Conservation (phyloP, 2,888 invertebrate species). For the Agrochola lota region DNA sequence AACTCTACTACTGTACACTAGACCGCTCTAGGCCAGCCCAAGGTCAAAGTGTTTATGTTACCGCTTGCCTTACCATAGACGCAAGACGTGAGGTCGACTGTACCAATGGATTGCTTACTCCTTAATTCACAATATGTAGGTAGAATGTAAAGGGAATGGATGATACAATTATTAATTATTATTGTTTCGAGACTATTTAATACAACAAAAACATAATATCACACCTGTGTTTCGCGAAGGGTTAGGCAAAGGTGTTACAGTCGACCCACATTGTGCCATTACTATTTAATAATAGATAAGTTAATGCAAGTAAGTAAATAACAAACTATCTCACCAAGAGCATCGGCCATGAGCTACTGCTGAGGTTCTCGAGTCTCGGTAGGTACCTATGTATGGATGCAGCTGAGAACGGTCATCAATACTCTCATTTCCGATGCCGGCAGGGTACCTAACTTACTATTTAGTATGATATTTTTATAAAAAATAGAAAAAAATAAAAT, state of each 20-base stretch:
- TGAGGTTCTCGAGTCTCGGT: neutral
- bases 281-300: too few relatives aligned
- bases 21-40: neutral
- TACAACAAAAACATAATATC: neutral
- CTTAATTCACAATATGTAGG: neutral
- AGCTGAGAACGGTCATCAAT: neutral
- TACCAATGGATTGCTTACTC: neutral
- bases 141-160: neutral
- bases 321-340: neutral
- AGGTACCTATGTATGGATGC: too few relatives aligned
- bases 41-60: neutral
- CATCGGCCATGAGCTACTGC: neutral
- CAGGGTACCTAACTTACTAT: neutral
- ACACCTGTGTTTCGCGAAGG: neutral
- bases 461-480: neutral
- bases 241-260: neutral
- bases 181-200: neutral
- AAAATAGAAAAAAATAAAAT: neutral
- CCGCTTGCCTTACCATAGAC: neutral
- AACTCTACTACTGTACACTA: neutral
- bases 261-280: neutral
- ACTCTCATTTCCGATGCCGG: neutral
- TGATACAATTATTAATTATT: too few relatives aligned
- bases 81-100: constrained; percentile 1
- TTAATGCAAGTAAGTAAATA: neutral